Evolutionary conservation across 2,888 invertebrate genomes (phyloP).

Genomic region (Eupithecia inturbata): DNA sequence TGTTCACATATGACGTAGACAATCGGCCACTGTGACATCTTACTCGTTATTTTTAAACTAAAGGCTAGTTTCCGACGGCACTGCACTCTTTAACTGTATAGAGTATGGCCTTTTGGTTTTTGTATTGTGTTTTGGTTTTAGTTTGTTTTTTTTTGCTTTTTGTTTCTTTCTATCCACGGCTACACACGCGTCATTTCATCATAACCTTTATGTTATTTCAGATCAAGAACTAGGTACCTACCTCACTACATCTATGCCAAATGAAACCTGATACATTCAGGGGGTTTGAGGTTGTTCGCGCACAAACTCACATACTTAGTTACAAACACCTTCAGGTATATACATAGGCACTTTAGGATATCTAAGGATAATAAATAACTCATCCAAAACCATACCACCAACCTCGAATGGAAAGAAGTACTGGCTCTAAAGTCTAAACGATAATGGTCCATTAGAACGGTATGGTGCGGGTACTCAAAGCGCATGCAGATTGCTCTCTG

Average conservation of each 20-base stretch:
- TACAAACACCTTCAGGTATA: not conserved
- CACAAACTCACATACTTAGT: not conserved
- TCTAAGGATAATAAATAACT: slow-evolving; percentile 2
- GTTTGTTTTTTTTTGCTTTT: too few relatives aligned
- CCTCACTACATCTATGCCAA: not conserved
- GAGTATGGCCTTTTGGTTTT: not conserved
- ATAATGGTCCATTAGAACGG: slow-evolving; percentile 52
- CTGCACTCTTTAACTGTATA: not conserved
- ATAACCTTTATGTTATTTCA: not conserved
- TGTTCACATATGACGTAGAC: not conserved
- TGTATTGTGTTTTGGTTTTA: too few relatives aligned
- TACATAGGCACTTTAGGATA: too few relatives aligned
- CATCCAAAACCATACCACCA: slow-evolving; percentile 26
- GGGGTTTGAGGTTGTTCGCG: not conserved
- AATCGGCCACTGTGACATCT: not conserved
- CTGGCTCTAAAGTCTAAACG: slow-evolving; percentile 36
- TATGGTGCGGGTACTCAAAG: slow-evolving; percentile 18
- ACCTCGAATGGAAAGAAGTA: slow-evolving; percentile 34
- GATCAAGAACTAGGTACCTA: not conserved
- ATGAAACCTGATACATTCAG: not conserved
- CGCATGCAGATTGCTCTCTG: slow-evolving; percentile 22
- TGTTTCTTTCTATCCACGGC: too few relatives aligned
- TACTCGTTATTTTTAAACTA: not conserved
- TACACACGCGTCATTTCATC: not conserved
- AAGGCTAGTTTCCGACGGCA: not conserved